Evolutionary conservation across 2,113 vertebrate species (phyloP).

Genomic region (Eulemur rufifrons): DNA sequence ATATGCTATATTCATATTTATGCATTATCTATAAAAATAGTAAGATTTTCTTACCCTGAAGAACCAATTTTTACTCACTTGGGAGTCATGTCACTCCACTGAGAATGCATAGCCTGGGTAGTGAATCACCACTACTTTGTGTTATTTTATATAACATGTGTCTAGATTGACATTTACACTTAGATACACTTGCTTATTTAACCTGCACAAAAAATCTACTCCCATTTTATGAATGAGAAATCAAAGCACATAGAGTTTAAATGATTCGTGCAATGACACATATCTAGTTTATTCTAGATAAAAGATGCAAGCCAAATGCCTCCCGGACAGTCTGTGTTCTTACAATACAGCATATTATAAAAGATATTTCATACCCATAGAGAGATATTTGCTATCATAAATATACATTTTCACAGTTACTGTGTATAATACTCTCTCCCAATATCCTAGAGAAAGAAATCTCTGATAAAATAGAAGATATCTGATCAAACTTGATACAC

Average conservation of each 20-base stretch:
- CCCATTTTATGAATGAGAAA: slow-evolving; percentile 14
- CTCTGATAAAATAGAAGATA: not conserved
- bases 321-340: not conserved
- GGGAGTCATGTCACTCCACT: not conserved
- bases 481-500: not conserved
- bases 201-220: not conserved
- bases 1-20: not conserved
- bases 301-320: not conserved
- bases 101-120: not conserved
- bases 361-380: not conserved
- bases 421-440: not conserved
- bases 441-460: not conserved
- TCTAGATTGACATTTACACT: not conserved
- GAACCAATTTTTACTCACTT: not conserved
- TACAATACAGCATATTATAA: not conserved
- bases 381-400: not conserved
- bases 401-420: not conserved
- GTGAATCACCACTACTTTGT: not conserved
- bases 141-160: not conserved
- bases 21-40: not conserved
- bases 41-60: not conserved
- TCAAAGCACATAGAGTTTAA: not conserved
- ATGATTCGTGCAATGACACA: not conserved
- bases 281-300: not conserved
- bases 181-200: not conserved